Evolutionary conservation across 2,113 vertebrate species (phyloP).

Genomic region (Suricata suricatta): DNA sequence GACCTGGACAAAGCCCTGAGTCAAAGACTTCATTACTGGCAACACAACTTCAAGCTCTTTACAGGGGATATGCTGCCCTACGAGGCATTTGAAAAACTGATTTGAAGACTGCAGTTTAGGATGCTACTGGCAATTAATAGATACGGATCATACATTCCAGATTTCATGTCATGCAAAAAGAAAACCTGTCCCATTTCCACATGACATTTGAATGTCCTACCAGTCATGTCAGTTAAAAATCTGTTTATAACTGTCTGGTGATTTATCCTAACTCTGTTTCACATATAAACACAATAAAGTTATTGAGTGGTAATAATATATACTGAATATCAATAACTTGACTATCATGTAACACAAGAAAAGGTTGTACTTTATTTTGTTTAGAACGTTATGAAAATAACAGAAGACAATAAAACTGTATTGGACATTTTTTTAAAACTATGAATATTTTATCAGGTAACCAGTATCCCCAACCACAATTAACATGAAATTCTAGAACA

Average conservation of each 20-base stretch:
- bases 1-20: neutral
- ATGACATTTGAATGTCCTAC: neutral
- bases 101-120: neutral
- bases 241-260: neutral
- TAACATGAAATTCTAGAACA: slow-evolving; percentile 37
- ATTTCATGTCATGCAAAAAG: neutral
- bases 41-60: neutral
- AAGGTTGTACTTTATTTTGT: neutral
- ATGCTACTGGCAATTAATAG: neutral
- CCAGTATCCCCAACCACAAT: slow-evolving; percentile 1
- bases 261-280: neutral
- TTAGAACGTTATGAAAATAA: slow-evolving; percentile 6
- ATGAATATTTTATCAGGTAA: slow-evolving; percentile 9
- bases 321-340: slow-evolving; percentile 8
- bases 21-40: neutral
- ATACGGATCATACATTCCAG: neutral
- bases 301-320: neutral
- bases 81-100: neutral
- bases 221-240: neutral
- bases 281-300: neutral
- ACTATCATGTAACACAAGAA: neutral
- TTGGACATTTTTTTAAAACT: neutral
- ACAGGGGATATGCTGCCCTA: neutral
- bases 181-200: neutral
- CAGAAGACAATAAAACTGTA: neutral